Evolutionary conservation across 2,888 invertebrate species (phyloP), one percentile per base, ranked within the genome.

Genomic region (Phaonia tiefii): DNA sequence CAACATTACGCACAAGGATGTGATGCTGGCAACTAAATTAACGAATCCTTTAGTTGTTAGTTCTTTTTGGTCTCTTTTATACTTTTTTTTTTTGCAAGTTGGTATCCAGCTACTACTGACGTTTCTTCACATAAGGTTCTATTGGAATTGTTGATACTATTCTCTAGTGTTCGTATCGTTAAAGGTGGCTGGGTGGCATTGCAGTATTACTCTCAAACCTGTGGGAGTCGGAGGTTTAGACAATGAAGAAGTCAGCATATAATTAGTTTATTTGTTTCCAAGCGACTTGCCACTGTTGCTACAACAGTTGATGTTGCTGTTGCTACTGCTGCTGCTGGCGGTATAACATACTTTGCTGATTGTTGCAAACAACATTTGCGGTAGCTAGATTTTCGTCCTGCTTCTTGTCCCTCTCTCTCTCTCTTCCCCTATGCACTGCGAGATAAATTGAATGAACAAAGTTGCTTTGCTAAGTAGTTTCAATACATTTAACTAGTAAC

Each of bases 221-320:
- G 3, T 31, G 8, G 31, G 31, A 31, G 31, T 31, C 31, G 8
- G 4, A 31, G 31, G 46, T 5, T 15, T 13, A 25, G 25, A 13
- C 25, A 25, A 20, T 11, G 7, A 22, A 54, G 10, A 54, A 54
- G 54, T 54, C 54, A 54, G 10, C 13, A 25, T 2, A 54, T 54
- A 54, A 54, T 54, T 54, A 54, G 54, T 54, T 54, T 51, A 51
- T 51, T 51, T 51, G 22, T 51, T 51, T 51, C 51, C 17, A 51
- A 51, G 51, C 20, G 17, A 31, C 10, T 22, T 51, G 51, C 51
- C 51, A n/a, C 44, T 22, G 51, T 22, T 22, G 15, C 46, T 46
- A 17, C 2, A n/a, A 15, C 17, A 15, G n/a, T n/a, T n/a, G n/a
- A n/a, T n/a, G n/a, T 22, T 51, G 51, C 51, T 22, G 11, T 13